These are phyloP conservation scores for Sarcophaga carnaria DNA, from an alignment of 2,888 invertebrate genomes.

Conservation along the genomic window DNA sequence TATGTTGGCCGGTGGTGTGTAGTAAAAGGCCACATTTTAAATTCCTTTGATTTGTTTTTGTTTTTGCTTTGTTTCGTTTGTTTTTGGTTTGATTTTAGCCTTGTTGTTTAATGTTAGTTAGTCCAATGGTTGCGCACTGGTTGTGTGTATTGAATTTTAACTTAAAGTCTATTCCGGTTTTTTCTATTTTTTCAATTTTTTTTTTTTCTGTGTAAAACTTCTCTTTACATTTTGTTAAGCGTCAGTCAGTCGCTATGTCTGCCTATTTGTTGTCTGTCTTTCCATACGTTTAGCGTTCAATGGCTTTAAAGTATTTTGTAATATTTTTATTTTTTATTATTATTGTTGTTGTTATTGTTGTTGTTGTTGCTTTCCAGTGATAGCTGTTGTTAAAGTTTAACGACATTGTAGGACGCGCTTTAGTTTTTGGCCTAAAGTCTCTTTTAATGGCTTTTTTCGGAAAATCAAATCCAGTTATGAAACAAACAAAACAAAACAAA, in stretches of 20 bases:
- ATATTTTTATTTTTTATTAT: constrained; percentile 35
- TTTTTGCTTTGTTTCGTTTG: constrained; percentile 23
- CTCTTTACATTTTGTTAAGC: constrained; percentile 14
- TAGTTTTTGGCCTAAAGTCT: constrained; percentile 52
- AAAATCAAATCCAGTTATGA: constrained; percentile 71
- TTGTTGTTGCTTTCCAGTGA: constrained; percentile 48
- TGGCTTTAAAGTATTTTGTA: constrained; percentile 65
- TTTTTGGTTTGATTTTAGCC: constrained; percentile 17
- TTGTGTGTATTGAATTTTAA: not conserved
- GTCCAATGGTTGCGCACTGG: not conserved
- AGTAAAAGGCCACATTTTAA: constrained; percentile 60
- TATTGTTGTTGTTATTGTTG: not conserved
- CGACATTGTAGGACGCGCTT: constrained; percentile 73
- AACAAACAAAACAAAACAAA: not conserved
- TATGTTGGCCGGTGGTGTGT: not conserved
- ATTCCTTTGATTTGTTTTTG: constrained; percentile 61
- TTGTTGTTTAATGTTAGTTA: not conserved
- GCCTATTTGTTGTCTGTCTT: not conserved
- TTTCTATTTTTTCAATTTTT: not conserved
- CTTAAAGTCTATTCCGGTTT: constrained; percentile 62
- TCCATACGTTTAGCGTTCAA: constrained; percentile 59
- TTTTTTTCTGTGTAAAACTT: not conserved
- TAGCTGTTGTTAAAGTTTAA: constrained; percentile 75
- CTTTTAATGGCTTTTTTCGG: constrained; percentile 22
- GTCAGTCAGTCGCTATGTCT: not conserved